These are phyloP conservation scores for Myotis brandtii DNA, from an alignment of 2,113 vertebrate genomes.

Conservation along the genomic window DNA sequence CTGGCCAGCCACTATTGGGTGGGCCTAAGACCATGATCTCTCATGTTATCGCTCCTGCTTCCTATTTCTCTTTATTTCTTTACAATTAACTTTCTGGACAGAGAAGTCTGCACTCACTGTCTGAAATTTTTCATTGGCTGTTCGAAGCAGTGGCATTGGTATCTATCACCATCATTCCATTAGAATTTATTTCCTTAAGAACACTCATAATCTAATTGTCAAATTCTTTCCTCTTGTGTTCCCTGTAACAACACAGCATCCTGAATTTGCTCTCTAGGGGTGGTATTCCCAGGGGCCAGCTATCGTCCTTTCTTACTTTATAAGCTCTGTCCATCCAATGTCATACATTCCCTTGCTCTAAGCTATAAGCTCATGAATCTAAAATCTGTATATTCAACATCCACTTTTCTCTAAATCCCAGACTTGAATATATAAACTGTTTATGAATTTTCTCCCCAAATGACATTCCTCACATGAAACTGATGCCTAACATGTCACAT, in stretches of 20 bases:
- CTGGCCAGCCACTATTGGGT: too few relatives aligned
- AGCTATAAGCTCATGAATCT: background rate
- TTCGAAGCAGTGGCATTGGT: background rate
- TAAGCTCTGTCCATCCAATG: background rate
- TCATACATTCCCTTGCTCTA: background rate
- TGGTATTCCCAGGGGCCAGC: background rate
- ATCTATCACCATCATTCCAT: background rate
- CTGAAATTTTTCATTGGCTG: background rate
- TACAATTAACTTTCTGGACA: background rate
- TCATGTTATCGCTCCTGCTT: background rate
- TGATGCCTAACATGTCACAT: background rate
- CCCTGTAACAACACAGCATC: background rate
- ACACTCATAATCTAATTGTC: background rate
- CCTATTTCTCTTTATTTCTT: background rate
- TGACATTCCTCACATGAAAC: background rate
- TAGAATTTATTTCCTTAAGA: background rate
- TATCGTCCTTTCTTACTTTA: background rate
- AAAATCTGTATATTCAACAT: background rate
- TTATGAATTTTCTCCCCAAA: background rate
- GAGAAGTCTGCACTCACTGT: background rate
- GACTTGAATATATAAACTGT: background rate
- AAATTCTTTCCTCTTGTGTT: background rate
- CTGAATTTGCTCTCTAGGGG: background rate
- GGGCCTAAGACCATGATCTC: background rate
- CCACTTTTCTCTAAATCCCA: background rate